phyloP scores from a whole-genome alignment of 1,140 invertebrate genomes.

The Apis mellifera region DNA sequence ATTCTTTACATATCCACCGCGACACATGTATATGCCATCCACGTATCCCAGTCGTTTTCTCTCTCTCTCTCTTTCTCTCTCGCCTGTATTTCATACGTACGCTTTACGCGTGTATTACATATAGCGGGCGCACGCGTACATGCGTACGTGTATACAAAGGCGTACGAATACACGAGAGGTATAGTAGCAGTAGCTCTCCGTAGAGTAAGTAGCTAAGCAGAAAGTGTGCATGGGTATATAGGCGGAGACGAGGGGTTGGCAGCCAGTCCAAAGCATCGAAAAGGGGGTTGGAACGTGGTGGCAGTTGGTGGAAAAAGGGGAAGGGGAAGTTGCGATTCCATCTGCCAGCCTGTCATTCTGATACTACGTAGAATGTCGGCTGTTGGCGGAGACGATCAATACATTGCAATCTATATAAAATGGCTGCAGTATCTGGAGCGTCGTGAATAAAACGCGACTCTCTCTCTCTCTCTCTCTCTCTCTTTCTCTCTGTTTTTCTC shows the following conservation, averaged over 20 bases:
- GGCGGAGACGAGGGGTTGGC: slow-evolving; percentile 76
- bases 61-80: neutral
- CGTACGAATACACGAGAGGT: neutral
- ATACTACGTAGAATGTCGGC: slow-evolving; percentile 79
- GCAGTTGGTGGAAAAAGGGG: slow-evolving; percentile 66
- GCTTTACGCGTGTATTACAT: neutral
- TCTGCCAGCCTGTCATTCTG: slow-evolving; percentile 80
- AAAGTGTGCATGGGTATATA: slow-evolving; percentile 75
- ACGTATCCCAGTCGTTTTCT: neutral
- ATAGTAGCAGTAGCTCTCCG: slow-evolving; percentile 6
- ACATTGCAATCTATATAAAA: slow-evolving; percentile 81
- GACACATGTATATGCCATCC: neutral
- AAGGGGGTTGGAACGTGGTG: slow-evolving; percentile 70
- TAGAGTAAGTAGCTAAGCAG: slow-evolving; percentile 48
- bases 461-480: neutral
- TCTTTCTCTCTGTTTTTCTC: neutral
- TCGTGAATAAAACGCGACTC: slow-evolving; percentile 58
- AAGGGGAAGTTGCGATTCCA: slow-evolving; percentile 79
- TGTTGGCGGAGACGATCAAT: slow-evolving; percentile 79
- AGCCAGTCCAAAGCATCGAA: slow-evolving; percentile 70
- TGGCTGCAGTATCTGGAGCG: slow-evolving; percentile 77
- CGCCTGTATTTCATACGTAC: neutral
- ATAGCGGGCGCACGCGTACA: neutral
- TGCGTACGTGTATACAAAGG: too few relatives aligned
- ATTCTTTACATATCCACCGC: slow-evolving; percentile 46